phyloP scores from a whole-genome alignment of 2,113 vertebrate species.

The Saimiri boliviensis region DNA sequence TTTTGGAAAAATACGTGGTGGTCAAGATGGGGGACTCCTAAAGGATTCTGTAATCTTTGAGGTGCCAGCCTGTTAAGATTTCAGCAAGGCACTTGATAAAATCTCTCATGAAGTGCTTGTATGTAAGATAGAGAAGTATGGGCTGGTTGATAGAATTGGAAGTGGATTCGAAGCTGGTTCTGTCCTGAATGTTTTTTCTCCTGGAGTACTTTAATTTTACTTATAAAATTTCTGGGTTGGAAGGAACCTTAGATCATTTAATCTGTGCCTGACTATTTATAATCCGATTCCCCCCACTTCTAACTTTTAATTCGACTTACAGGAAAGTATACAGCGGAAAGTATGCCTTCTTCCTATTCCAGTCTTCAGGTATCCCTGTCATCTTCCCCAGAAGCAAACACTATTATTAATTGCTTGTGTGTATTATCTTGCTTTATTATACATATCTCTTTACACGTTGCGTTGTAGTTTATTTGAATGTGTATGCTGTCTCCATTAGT shows the following conservation, averaged over 20 bases:
- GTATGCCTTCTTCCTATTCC: background rate
- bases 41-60: constrained; percentile 32
- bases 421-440: constrained; percentile 40
- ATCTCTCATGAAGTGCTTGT: constrained; percentile 43
- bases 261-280: background rate
- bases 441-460: background rate
- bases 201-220: constrained; percentile 32
- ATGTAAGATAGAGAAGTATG: constrained; percentile 37
- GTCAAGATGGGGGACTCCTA: constrained; percentile 21
- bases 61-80: constrained; percentile 44
- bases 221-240: constrained; percentile 45
- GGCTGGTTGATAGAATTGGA: background rate
- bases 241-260: constrained; percentile 15
- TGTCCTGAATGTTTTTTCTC: constrained; percentile 28
- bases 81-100: constrained; percentile 46
- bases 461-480: background rate
- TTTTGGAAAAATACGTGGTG: constrained; percentile 44
- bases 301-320: constrained; percentile 32
- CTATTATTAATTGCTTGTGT: constrained; percentile 25
- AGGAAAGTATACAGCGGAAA: background rate
- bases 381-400: background rate
- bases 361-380: background rate
- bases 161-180: constrained; percentile 36
- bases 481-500: background rate
- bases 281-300: background rate